Evolutionary conservation across 64 coral and sea anemone genomes (phyloP), one percentile per base, ranked within the genome.

Genomic region (Actinia tenebrosa): DNA sequence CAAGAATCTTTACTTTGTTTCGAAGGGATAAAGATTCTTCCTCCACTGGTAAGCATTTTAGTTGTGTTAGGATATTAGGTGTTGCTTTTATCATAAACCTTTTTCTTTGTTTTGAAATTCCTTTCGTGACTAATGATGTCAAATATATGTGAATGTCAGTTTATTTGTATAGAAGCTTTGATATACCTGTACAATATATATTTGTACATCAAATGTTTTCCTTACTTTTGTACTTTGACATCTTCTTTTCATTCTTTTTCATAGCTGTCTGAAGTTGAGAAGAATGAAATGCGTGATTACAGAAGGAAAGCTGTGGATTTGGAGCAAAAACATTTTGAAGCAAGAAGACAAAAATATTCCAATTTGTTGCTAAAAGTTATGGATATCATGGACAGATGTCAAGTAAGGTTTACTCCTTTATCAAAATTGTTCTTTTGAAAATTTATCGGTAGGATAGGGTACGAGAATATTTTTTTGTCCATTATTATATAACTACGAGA

Each of bases 321-420:
- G 56, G 83, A 85, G 19, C 83, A 60, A 44, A 85, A 85, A 44
- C 53, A 61, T 23, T 63, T 85, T 85, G 83, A 85, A 45, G 7
- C 43, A 64, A 59, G 43, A 61, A 37, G 56, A 61, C 44, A 85
- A 64, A 85, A 85, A 46, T 63, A 85, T 19, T 61, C 83, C 16
- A 42, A 59, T 16, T 26, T 85, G 15, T 55, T 85, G 56, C 14
- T 85, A 26, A 45, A 85, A 62, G 83, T 85, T 43, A 85, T 42
- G 53, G 83, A 85, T 11, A 18, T 85, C 6, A 85, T 43, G n/a
- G 83, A 85, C 42, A 85, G 30, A 44, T 58, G 7, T 58, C 23
- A 85, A 26, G 83, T 85, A 85, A 61, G 22, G 53, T 1, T 30
- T n/a, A 52, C 3, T 66, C 47, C 47, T 50, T 50, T 3, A 50